Conservation (phyloP, 1,140 invertebrate genomes). For the Drosophila lacteicornis region DNA sequence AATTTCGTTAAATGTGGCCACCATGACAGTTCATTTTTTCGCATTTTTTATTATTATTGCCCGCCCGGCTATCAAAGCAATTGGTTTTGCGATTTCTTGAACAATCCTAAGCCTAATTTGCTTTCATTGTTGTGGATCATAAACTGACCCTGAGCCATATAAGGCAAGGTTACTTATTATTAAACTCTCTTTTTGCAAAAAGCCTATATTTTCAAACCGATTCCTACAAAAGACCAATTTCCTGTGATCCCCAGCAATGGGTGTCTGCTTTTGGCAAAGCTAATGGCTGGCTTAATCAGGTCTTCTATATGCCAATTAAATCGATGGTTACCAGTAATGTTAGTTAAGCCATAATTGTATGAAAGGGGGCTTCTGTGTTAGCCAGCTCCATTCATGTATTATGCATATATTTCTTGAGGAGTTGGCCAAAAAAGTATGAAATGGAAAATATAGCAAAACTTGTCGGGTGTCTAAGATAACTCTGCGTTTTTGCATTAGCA, state of each 20-base stretch:
- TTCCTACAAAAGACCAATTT: constrained; percentile 23
- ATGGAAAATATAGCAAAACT: constrained; percentile 8
- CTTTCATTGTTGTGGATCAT: constrained; percentile 53
- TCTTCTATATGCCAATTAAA: constrained; percentile 76
- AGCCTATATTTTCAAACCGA: constrained; percentile 30
- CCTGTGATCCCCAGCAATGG: constrained; percentile 17
- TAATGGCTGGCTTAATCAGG: constrained; percentile 54
- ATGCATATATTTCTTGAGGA: constrained; percentile 56
- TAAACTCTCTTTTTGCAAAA: neutral
- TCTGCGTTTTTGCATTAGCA: neutral
- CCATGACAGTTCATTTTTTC: constrained; percentile 59
- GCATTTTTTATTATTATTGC: constrained; percentile 25
- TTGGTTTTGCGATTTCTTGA: constrained; percentile 62
- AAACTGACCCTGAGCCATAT: constrained; percentile 61
- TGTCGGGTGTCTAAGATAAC: neutral
- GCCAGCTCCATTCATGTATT: constrained; percentile 50
- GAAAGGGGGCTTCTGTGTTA: constrained; percentile 30
- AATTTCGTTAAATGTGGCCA: constrained; percentile 39
- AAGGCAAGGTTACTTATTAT: constrained; percentile 53
- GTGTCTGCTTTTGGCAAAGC: constrained; percentile 26
- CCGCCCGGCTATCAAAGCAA: constrained; percentile 55
- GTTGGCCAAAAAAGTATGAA: constrained; percentile 17
- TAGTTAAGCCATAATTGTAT: constrained; percentile 47
- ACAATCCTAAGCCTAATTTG: constrained; percentile 63
- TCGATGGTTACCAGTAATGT: constrained; percentile 47